Evolutionary conservation across 2,888 invertebrate genomes (phyloP).

Genomic region (Eupithecia subumbrata): DNA sequence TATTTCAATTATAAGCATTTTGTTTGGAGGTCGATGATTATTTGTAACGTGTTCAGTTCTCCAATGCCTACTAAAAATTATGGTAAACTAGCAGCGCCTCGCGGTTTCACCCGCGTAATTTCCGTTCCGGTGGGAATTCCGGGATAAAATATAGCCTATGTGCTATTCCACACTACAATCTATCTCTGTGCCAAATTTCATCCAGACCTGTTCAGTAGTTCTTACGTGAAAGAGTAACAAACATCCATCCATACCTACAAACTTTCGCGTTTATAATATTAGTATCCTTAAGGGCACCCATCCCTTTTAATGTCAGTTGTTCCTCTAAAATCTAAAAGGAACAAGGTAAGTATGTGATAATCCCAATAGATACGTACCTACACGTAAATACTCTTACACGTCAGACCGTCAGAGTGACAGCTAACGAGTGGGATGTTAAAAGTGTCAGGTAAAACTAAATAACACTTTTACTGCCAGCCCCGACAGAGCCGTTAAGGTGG

Average conservation of each 20-base stretch:
- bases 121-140: too few relatives aligned
- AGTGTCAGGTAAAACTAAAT: slow-evolving; percentile 4
- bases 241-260: too few relatives aligned
- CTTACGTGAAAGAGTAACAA: too few relatives aligned
- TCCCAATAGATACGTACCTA: background rate
- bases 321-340: background rate
- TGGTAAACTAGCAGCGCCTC: too few relatives aligned
- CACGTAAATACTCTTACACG: background rate
- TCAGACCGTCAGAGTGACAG: background rate
- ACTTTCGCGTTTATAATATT: too few relatives aligned
- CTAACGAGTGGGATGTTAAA: background rate
- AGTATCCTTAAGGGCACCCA: too few relatives aligned
- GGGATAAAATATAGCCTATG: too few relatives aligned
- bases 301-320: background rate
- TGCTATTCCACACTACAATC: too few relatives aligned
- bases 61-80: background rate
- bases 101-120: too few relatives aligned
- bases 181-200: too few relatives aligned
- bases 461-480: slow-evolving; percentile 6
- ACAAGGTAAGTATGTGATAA: background rate
- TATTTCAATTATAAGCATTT: background rate
- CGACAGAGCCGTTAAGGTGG: slow-evolving; percentile 38
- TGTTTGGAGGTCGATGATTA: background rate
- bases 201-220: too few relatives aligned
- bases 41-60: background rate